These are phyloP conservation scores for Proisotoma minuta DNA, from an alignment of 2,888 invertebrate species.

Conservation along the genomic window DNA sequence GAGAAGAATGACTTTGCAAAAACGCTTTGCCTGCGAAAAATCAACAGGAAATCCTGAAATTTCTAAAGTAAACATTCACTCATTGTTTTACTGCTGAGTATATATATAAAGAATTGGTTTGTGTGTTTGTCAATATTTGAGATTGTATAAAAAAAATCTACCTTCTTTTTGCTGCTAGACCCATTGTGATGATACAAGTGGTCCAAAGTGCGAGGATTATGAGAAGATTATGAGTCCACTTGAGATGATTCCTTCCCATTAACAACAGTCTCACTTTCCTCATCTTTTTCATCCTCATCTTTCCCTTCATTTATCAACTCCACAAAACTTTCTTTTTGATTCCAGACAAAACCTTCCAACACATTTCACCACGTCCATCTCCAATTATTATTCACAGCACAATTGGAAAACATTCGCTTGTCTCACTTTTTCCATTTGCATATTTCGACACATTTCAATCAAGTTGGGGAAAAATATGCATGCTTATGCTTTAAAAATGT, in stretches of 20 bases:
- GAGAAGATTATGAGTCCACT: conserved; percentile 3
- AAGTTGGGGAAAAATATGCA: too few relatives aligned
- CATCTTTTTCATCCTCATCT: too few relatives aligned
- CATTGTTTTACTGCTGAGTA: background rate
- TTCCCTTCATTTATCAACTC: too few relatives aligned
- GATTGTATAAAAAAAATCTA: background rate
- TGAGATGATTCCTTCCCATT: background rate
- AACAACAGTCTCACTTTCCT: conserved; percentile 6
- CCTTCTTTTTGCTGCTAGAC: conserved; percentile 4
- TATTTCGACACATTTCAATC: too few relatives aligned
- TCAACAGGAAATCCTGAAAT: conserved; percentile 17
- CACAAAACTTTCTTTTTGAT: too few relatives aligned
- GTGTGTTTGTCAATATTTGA: background rate
- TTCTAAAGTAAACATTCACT: conserved; percentile 1
- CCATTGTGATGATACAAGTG: background rate
- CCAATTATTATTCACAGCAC: too few relatives aligned
- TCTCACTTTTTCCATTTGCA: too few relatives aligned
- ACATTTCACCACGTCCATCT: conserved; percentile 6
- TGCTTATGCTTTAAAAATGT: too few relatives aligned
- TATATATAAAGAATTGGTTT: background rate
- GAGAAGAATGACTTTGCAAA: conserved; percentile 17
- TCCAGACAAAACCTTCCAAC: too few relatives aligned
- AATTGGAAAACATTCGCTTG: too few relatives aligned
- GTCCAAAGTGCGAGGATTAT: conserved; percentile 4
- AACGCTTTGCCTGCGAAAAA: conserved; percentile 14